Base-by-base conservation (phyloP, 1,140 invertebrate species). In the Idris sp. region DNA sequence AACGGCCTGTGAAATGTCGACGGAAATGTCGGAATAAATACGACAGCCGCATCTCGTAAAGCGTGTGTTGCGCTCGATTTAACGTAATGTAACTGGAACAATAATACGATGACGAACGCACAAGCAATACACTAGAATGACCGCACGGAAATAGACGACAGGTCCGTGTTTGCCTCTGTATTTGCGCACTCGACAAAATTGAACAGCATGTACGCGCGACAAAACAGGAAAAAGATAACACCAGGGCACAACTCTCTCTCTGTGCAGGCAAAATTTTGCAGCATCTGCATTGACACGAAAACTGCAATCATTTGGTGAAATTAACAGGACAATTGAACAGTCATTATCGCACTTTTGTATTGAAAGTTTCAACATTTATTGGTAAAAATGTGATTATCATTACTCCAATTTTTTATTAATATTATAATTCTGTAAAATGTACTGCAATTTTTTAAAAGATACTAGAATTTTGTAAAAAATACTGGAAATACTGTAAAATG, bases 21-120 rank as follows among this genome's bases (percentile, higher is more conserved):
- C 43, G 41, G 49, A 71, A 61, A 61, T 41, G 68, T 38, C 38
- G n/a, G 46, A 59, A 73, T 65, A 73, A 59, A 65, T 61, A 65
- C 40, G 51, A 65, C 43, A 44, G 35, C 53, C 58, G 59, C 61
- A 59, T 71, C 65, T 61, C 46, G 54, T 71, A 54, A 71, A 71
- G 46, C 26, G 18, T 26, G n/a, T n/a, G 54, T 54, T 30, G 54
- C 56, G 53, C 69, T 51, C 59, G 61, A 73, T 73, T 65, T 73
- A 73, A 73, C 59, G 69, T 51, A 53, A 74, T 67, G 54, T 26
- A 40, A 33, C 16, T 53, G 59, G 36, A 53, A 62, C 69, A 64
- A 68, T 59, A 64, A 64, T 51, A 36, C 53, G 53, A 64, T 64
- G 68, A 64, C 51, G 36, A 53, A 67, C 54, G 36, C 30, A 43